Percentiles rank a stretch among this genome's conserved stretches.
phyloP scores from a whole-genome alignment of 2,797 vertebrate genomes.

The Neostethus bicornis region DNA sequence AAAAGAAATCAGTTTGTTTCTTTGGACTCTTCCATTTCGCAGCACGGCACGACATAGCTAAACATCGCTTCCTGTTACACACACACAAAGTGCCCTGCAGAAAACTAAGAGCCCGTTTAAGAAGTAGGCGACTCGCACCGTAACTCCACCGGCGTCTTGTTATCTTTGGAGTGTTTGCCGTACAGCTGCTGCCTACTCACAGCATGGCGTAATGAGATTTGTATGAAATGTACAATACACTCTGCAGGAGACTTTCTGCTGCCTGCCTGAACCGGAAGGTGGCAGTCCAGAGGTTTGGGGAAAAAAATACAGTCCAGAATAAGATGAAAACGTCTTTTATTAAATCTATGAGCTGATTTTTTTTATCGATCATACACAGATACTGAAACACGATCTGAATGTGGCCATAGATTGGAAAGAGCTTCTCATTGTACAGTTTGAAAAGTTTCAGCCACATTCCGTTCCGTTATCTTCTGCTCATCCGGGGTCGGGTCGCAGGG shows the following conservation, averaged over 20 bases:
- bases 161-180: slow-evolving; percentile 59
- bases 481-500: too few species aligned
- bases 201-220: slow-evolving; percentile 53
- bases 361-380: background rate
- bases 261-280: slow-evolving; percentile 17
- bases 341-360: background rate
- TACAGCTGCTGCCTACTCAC: slow-evolving; percentile 48
- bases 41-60: slow-evolving; percentile 30
- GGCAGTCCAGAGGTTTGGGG: slow-evolving; percentile 12
- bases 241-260: slow-evolving; percentile 29
- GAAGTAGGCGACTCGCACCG: slow-evolving; percentile 51
- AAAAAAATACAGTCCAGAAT: background rate
- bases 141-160: slow-evolving; percentile 43
- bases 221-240: slow-evolving; percentile 38
- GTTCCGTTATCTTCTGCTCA: too few species aligned
- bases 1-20: background rate
- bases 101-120: slow-evolving; percentile 55
- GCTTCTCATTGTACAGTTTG: background rate
- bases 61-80: slow-evolving; percentile 25
- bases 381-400: background rate
- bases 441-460: too few species aligned
- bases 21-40: slow-evolving; percentile 28
- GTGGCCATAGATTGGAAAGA: background rate
- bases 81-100: slow-evolving; percentile 34
- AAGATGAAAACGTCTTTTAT: too few species aligned